Conservation (phyloP, 2,888 invertebrate genomes). For the Dryococelus australis region DNA sequence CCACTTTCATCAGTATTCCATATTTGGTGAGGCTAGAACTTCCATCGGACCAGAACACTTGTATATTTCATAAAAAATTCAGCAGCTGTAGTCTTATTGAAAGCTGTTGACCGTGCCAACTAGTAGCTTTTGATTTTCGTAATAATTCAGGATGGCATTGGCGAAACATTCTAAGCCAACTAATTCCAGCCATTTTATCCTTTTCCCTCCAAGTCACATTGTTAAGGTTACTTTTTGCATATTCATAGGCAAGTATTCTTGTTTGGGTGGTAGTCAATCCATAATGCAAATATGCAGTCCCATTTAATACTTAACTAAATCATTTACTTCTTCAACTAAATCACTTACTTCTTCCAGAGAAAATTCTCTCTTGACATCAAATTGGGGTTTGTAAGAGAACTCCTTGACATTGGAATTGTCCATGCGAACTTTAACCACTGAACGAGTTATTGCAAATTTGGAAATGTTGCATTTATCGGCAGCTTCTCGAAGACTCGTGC, state of each 20-base stretch:
- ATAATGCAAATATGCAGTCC: slow-evolving; percentile 42
- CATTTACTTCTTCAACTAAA: too few species aligned
- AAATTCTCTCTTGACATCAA: slow-evolving; percentile 39
- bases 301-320: slow-evolving; percentile 42
- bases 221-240: too few species aligned
- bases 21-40: slow-evolving; percentile 47
- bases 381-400: neutral
- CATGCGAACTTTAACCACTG: too few species aligned
- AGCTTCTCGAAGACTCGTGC: too few species aligned
- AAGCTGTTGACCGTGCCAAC: slow-evolving; percentile 47
- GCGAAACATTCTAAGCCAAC: slow-evolving; percentile 46
- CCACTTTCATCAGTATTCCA: slow-evolving; percentile 57
- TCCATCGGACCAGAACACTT: slow-evolving; percentile 41
- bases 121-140: slow-evolving; percentile 45
- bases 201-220: slow-evolving; percentile 35
- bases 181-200: slow-evolving; percentile 39
- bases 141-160: slow-evolving; percentile 45
- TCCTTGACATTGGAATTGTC: neutral
- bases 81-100: slow-evolving; percentile 48
- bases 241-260: slow-evolving; percentile 49
- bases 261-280: slow-evolving; percentile 50
- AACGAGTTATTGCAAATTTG: too few species aligned
- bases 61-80: slow-evolving; percentile 49
- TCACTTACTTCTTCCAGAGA: slow-evolving; percentile 37
- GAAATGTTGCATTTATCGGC: too few species aligned